These are phyloP conservation scores for Dinocampus coccinellae DNA, from an alignment of 2,888 invertebrate genomes.

Conservation along the genomic window DNA sequence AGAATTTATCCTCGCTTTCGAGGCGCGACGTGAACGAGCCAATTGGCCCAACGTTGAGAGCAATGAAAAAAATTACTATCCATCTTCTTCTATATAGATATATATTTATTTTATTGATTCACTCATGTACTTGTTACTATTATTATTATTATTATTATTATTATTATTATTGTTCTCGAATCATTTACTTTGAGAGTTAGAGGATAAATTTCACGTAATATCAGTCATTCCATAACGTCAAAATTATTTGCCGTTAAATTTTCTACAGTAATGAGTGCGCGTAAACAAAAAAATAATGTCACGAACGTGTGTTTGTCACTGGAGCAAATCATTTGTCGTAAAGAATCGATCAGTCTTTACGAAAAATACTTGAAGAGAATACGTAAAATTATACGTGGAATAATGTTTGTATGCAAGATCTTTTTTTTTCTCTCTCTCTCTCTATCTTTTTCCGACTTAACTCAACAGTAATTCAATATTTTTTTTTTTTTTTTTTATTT, in stretches of 20 bases:
- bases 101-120: not conserved
- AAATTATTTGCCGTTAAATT: not conserved
- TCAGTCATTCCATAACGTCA: constrained; percentile 10
- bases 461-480: constrained; percentile 17
- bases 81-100: constrained; percentile 6
- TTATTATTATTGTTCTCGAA: not conserved
- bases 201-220: not conserved
- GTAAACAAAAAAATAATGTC: constrained; percentile 17
- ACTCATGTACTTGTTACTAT: not conserved
- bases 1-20: constrained; percentile 27
- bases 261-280: not conserved
- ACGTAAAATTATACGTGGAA: not conserved
- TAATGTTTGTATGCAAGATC: not conserved
- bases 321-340: constrained; percentile 2
- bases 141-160: too few species aligned
- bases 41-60: constrained; percentile 29
- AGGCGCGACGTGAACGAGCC: constrained; percentile 24
- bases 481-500: too few species aligned
- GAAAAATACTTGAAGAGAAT: not conserved
- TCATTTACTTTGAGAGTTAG: constrained; percentile 1
- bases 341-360: constrained; percentile 11
- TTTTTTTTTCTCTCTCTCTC: not conserved
- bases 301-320: constrained; percentile 21
- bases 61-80: constrained; percentile 20
- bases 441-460: not conserved